phyloP scores from a whole-genome alignment of 2,888 invertebrate genomes.

The Punctoribates punctum region DNA sequence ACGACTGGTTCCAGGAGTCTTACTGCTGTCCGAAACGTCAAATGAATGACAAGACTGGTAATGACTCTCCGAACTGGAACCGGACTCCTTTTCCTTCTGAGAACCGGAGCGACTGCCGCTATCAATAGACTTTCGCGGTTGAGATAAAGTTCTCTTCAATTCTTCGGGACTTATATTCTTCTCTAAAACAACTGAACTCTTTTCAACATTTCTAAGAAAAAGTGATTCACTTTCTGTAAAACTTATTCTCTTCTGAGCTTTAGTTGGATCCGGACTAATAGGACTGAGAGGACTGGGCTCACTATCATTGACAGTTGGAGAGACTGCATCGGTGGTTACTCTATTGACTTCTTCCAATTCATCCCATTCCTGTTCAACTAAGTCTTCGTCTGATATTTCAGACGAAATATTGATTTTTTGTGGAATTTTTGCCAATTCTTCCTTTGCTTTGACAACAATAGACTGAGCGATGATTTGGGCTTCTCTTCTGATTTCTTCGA shows the following conservation, averaged over 20 bases:
- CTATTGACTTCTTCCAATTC: constrained; percentile 12
- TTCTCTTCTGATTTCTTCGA: constrained; percentile 38
- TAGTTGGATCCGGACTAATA: neutral
- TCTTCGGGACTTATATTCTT: constrained; percentile 31
- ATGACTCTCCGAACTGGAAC: constrained; percentile 82
- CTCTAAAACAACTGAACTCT: constrained; percentile 5
- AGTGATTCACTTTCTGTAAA: constrained; percentile 17
- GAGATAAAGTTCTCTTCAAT: constrained; percentile 7
- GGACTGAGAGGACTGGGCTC: neutral
- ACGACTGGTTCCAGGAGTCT: constrained; percentile 60
- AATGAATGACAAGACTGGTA: constrained; percentile 68
- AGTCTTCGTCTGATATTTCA: constrained; percentile 51
- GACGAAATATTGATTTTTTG: constrained; percentile 44
- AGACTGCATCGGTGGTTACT: neutral
- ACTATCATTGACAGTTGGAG: neutral
- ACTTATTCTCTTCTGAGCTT: constrained; percentile 22
- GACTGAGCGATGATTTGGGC: constrained; percentile 37
- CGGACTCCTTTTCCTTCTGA: constrained; percentile 65
- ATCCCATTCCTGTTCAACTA: constrained; percentile 47
- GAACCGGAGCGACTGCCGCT: constrained; percentile 24
- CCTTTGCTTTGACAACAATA: constrained; percentile 42
- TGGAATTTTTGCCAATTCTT: constrained; percentile 45
- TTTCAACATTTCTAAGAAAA: neutral
- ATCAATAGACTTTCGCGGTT: constrained; percentile 1
- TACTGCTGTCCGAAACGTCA: constrained; percentile 65